phyloP scores from a whole-genome alignment of 2,888 invertebrate genomes.

The Diabrotica balteata region DNA sequence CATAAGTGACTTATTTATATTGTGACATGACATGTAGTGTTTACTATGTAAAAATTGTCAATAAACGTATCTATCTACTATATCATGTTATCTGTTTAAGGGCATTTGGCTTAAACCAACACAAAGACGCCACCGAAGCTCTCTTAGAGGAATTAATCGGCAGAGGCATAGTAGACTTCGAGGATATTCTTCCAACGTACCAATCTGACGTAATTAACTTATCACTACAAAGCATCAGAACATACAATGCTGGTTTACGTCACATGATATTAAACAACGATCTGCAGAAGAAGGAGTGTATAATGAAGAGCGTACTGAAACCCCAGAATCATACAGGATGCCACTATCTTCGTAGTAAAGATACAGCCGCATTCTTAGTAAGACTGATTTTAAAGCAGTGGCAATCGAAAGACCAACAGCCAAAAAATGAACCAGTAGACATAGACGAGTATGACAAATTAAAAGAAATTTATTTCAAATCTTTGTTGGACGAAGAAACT shows the following conservation, averaged over 20 bases:
- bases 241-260: constrained; percentile 55
- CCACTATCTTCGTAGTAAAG: constrained; percentile 33
- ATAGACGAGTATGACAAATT: constrained; percentile 41
- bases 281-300: constrained; percentile 40
- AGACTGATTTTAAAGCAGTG: constrained; percentile 52
- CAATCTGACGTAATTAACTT: constrained; percentile 56
- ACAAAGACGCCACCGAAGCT: constrained; percentile 57
- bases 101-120: constrained; percentile 61
- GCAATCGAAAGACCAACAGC: constrained; percentile 34
- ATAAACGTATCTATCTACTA: no score
- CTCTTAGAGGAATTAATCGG: constrained; percentile 59
- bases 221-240: constrained; percentile 55
- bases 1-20: no score
- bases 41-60: no score
- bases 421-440: constrained; percentile 17
- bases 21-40: no score
- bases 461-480: constrained; percentile 49
- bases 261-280: constrained; percentile 48
- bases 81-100: constrained; percentile 49
- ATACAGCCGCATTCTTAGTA: constrained; percentile 47
- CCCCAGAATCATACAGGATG: constrained; percentile 39
- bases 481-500: constrained; percentile 45
- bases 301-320: constrained; percentile 49
- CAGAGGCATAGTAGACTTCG: constrained; percentile 49
- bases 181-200: constrained; percentile 57